These are phyloP conservation scores for Pachymerium ferrugineum DNA, from an alignment of 2,888 invertebrate genomes.

Conservation along the genomic window DNA sequence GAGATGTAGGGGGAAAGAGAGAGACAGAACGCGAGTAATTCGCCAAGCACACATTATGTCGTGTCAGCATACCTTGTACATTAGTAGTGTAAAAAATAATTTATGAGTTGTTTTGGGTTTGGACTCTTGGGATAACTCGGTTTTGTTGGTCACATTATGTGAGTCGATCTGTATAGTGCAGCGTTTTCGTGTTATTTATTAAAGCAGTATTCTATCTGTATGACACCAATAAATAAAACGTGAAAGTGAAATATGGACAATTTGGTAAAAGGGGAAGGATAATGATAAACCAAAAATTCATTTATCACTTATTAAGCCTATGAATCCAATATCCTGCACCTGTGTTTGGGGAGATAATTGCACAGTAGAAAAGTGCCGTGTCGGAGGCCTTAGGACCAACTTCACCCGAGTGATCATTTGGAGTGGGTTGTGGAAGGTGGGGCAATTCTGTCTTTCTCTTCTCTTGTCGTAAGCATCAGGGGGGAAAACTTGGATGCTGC, in stretches of 20 bases:
- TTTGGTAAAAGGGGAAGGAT: neutral
- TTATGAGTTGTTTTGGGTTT: constrained; percentile 20
- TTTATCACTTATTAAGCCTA: constrained; percentile 3
- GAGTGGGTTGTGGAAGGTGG: constrained; percentile 1
- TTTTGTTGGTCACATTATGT: neutral
- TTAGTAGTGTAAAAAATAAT: constrained; percentile 23
- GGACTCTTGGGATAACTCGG: neutral
- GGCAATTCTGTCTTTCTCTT: constrained; percentile 18
- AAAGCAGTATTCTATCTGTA: too few relatives aligned
- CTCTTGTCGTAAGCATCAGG: constrained; percentile 18
- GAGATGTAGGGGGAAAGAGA: constrained; percentile 30
- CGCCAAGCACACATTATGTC: constrained; percentile 21
- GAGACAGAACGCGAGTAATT: constrained; percentile 34
- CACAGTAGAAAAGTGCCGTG: constrained; percentile 21
- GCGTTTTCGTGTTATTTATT: too few relatives aligned
- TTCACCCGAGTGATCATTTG: constrained; percentile 5
- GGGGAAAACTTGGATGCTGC: constrained; percentile 21
- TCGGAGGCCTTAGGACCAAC: neutral
- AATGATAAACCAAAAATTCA: neutral
- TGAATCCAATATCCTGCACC: constrained; percentile 3
- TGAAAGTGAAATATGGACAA: too few relatives aligned
- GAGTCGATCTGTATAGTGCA: too few relatives aligned
- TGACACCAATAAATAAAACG: too few relatives aligned
- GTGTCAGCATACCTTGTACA: constrained; percentile 33
- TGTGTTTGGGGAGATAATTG: constrained; percentile 10